Evolutionary conservation across 2,888 invertebrate genomes (phyloP).

Genomic region (Itoplectis maculator): DNA sequence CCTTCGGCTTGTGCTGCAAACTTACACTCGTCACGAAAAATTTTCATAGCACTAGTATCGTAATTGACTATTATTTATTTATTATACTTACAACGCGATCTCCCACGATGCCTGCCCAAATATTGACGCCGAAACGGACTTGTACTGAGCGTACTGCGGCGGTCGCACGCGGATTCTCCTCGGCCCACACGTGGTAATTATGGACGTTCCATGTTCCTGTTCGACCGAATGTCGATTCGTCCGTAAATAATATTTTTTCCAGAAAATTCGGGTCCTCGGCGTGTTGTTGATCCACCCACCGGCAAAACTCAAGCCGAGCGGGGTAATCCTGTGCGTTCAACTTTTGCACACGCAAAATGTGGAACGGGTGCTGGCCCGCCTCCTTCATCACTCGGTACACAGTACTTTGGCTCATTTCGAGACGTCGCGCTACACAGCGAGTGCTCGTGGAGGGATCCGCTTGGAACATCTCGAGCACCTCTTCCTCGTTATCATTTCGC

Average conservation of each 20-base stretch:
- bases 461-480: background rate
- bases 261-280: slow-evolving; percentile 12
- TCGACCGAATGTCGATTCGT: slow-evolving; percentile 33
- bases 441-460: background rate
- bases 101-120: slow-evolving; percentile 39
- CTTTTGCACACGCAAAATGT: background rate
- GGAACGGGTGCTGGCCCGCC: background rate
- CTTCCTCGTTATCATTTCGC: background rate
- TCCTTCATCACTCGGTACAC: background rate
- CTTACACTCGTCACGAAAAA: too few relatives aligned
- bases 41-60: too few relatives aligned
- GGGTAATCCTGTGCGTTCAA: background rate
- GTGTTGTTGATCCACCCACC: background rate
- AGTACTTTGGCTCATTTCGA: background rate
- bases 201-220: slow-evolving; percentile 35
- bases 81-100: slow-evolving; percentile 14
- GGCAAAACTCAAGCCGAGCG: slow-evolving; percentile 7
- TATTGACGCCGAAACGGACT: slow-evolving; percentile 16
- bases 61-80: background rate
- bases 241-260: slow-evolving; percentile 10
- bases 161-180: slow-evolving; percentile 27
- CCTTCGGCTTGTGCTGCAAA: too few relatives aligned
- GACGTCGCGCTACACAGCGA: background rate
- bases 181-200: slow-evolving; percentile 21
- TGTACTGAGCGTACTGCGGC: background rate